phyloP scores from a whole-genome alignment of 1,140 invertebrate species.

The Gonatopus flavifemur region DNA sequence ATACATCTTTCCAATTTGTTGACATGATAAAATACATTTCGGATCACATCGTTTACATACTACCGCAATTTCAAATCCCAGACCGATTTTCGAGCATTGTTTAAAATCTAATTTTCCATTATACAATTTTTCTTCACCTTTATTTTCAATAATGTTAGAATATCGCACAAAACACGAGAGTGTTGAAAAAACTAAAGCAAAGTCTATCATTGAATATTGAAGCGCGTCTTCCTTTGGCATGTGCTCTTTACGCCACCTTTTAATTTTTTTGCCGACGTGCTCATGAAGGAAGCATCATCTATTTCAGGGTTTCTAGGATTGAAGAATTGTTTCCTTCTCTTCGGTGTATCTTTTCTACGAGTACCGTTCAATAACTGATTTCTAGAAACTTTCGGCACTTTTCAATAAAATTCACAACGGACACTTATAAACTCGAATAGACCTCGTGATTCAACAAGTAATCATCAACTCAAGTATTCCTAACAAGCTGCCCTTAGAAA shows the following conservation, averaged over 20 bases:
- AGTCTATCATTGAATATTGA: slow-evolving; percentile 27
- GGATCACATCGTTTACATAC: slow-evolving; percentile 27
- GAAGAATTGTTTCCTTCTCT: slow-evolving; percentile 18
- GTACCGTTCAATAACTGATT: no score
- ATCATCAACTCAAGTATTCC: no score
- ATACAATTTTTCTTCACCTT: slow-evolving; percentile 26
- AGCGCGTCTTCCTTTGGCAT: slow-evolving; percentile 14
- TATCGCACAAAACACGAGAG: slow-evolving; percentile 22
- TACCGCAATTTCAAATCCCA: slow-evolving; percentile 26
- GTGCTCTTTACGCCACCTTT: slow-evolving; percentile 8
- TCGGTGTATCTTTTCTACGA: no score
- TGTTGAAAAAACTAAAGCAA: slow-evolving; percentile 14
- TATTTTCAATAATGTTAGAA: slow-evolving; percentile 25
- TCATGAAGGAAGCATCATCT: slow-evolving; percentile 13
- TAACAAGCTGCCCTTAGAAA: no score
- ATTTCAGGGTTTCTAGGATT: slow-evolving; percentile 14
- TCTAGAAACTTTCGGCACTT: no score
- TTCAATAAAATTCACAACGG: no score
- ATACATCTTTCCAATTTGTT: slow-evolving; percentile 28
- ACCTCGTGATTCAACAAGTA: no score
- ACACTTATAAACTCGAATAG: no score
- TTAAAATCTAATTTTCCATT: slow-evolving; percentile 28
- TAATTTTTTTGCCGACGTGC: slow-evolving; percentile 20
- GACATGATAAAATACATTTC: slow-evolving; percentile 29
- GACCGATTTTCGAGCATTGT: slow-evolving; percentile 20